A percentile compares a stretch with the other conserved stretches of the same genome.
These are phyloP conservation scores for Bungarus multicinctus DNA, from an alignment of 2,113 vertebrate genomes.

Conservation along the genomic window DNA sequence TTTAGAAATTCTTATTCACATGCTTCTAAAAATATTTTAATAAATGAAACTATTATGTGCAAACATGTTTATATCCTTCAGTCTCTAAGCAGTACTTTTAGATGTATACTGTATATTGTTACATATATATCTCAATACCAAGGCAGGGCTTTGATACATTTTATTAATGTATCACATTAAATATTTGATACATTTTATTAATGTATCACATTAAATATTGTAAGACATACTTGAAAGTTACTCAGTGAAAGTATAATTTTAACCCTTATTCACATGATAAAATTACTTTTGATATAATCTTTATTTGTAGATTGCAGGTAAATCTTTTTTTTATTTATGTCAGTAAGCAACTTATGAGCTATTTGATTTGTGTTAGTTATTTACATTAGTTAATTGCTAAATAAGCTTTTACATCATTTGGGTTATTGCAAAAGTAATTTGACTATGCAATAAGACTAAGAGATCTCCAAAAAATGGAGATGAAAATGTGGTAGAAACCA, in stretches of 20 bases:
- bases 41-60: not conserved
- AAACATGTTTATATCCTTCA: not conserved
- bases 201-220: too few species aligned
- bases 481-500: too few species aligned
- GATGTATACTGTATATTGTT: not conserved
- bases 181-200: not conserved
- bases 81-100: not conserved
- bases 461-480: not conserved
- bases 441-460: not conserved
- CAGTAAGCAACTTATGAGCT: not conserved
- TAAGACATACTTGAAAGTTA: not conserved
- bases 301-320: not conserved
- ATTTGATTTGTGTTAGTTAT: not conserved
- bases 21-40: not conserved
- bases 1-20: not conserved
- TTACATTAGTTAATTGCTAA: not conserved
- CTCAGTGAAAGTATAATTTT: not conserved
- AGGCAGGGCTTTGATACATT: not conserved
- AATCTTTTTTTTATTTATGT: not conserved
- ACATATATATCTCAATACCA: not conserved
- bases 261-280: not conserved
- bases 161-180: too few species aligned
- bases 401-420: not conserved
- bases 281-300: not conserved
- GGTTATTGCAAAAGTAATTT: not conserved